Evolutionary conservation across 2,888 invertebrate genomes (phyloP), one percentile per base, ranked within the genome.

Genomic region (Galerucella nymphaeae): DNA sequence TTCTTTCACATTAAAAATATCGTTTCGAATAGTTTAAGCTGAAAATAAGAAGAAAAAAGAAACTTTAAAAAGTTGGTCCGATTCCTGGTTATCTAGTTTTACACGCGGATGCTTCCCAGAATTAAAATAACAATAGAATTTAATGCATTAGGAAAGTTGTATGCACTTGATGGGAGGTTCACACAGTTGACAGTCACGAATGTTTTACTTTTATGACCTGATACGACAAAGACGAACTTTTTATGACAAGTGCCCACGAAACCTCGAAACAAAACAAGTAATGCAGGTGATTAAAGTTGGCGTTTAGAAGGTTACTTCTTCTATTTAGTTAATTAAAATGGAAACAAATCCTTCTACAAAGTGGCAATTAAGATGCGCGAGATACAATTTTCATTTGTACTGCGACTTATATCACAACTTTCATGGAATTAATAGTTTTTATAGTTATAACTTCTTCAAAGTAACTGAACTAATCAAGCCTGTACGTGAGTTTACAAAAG

Each of bases 111-210:
- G 81, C 78, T 76, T 79, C 71, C 53, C 74, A 78, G 78, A 80
- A 81, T 82, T 81, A 80, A 81, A 82, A 81, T 80, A 80, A 80
- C 78, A 81, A 81, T 81, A 81, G 80, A 81, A 80, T 77, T 80
- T 77, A 78, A 65, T 72, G 75, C 73, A 64, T 72, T 64, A 74
- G 65, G 75, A 70, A 67, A 72, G 72, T 72, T 69, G 70, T 63
- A 70, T 70, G 69, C 69, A 70, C 69, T 70, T 57, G 63, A 70
- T 70, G 70, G 63, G 57, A 70, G 48, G 70, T 70, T 70, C 70
- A 57, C 70, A 70, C 63, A 70, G 70, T 63, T 70, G 70, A 70
- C 70, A 70, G 70, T 70, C 70, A 70, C 70, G 70, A 70, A 70
- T 57, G 63, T 68, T 63, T 42, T 11, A 68, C 59, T 70, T 70